Percentiles rank a stretch among this genome's conserved stretches.
Evolutionary conservation across 1,140 invertebrate species (phyloP).

Genomic region (Cotesia chilonis): DNA sequence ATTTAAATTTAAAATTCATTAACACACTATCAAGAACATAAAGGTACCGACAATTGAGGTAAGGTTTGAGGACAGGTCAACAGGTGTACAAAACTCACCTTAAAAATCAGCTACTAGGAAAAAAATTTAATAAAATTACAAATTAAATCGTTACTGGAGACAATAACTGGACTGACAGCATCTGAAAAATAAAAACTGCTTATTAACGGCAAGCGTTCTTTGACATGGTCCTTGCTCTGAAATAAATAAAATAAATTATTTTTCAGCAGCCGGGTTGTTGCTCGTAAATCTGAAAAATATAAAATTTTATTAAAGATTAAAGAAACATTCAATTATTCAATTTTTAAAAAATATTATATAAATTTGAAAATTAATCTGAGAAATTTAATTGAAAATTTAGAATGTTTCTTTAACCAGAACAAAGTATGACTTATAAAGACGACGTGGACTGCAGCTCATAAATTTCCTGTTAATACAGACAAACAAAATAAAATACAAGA

Average conservation of each 20-base stretch:
- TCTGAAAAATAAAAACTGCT: conserved; percentile 39
- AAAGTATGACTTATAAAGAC: too few species aligned
- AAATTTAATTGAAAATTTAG: not conserved
- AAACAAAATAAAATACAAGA: not conserved
- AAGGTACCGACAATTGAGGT: conserved; percentile 8
- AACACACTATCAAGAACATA: conserved; percentile 14
- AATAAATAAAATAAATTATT: conserved; percentile 41
- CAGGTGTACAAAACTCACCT: conserved; percentile 28
- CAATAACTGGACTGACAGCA: conserved; percentile 22
- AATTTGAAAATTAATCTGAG: not conserved
- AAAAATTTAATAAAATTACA: conserved; percentile 15
- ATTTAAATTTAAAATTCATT: conserved; percentile 18
- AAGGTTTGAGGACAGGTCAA: conserved; percentile 17
- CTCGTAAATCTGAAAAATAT: conserved; percentile 21
- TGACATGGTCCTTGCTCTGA: conserved; percentile 31
- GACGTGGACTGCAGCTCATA: too few species aligned
- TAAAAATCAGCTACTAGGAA: conserved; percentile 22
- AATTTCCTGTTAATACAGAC: not conserved
- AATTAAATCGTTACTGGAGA: not conserved
- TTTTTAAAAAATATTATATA: not conserved
- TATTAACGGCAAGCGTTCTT: conserved; percentile 18
- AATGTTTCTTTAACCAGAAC: not conserved
- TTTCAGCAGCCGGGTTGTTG: not conserved
- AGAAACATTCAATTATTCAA: conserved; percentile 44
- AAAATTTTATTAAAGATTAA: conserved; percentile 40